Conservation (phyloP, 2,113 vertebrate genomes). For the Artemisiospiza belli region DNA sequence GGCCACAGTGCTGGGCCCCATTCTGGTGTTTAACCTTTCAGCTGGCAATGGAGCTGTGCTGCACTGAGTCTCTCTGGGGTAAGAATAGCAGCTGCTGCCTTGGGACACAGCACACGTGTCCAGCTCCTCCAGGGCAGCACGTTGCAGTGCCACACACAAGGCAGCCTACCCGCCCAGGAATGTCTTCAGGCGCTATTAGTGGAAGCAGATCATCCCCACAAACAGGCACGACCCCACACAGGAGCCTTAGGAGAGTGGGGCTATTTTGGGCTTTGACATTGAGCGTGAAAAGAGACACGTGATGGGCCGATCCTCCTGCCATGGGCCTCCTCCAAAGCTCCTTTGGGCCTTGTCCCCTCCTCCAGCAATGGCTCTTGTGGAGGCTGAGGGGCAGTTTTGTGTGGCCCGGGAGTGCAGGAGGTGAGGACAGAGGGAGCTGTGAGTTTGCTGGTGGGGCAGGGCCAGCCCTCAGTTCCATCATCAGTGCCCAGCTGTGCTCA, state of each 20-base stretch:
- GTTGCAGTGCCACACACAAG: neutral
- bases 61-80: neutral
- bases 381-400: neutral
- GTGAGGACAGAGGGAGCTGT: neutral
- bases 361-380: neutral
- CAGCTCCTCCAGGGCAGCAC: neutral
- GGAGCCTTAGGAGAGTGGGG: neutral
- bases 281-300: neutral
- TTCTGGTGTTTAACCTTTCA: neutral
- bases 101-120: conserved; percentile 24
- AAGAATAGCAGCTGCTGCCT: conserved; percentile 58
- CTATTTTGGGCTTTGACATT: conserved; percentile 19
- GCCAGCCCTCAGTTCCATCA: neutral
- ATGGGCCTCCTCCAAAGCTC: neutral
- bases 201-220: neutral
- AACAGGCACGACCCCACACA: neutral
- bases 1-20: neutral
- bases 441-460: neutral
- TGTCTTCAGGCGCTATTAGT: conserved; percentile 50
- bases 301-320: neutral
- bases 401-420: neutral
- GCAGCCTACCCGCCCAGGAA: conserved; percentile 46
- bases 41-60: neutral
- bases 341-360: neutral
- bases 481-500: neutral